Conservation (phyloP, 2,113 vertebrate genomes). For the Clupea harengus region DNA sequence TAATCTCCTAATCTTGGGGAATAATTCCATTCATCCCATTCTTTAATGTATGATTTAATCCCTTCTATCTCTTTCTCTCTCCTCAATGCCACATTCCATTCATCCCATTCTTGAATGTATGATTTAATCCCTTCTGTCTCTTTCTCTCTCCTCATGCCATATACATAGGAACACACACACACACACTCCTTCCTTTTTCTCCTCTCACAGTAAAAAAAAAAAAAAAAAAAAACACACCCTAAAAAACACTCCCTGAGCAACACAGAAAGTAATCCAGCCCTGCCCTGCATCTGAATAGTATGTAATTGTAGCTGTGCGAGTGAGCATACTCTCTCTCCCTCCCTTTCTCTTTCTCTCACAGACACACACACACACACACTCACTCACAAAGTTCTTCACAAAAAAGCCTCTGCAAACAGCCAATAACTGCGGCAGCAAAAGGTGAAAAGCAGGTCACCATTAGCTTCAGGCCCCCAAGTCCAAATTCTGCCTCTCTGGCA, state of each 20-base stretch:
- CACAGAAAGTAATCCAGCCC: neutral
- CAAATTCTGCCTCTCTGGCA: neutral
- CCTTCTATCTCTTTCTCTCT: neutral
- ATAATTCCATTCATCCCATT: neutral
- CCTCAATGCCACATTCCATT: neutral
- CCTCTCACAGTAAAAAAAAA: neutral
- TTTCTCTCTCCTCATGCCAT: neutral
- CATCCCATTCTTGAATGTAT: neutral
- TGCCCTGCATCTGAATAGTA: slow-evolving; percentile 3
- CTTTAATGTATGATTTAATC: slow-evolving; percentile 4
- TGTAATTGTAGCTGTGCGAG: neutral
- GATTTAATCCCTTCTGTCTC: neutral
- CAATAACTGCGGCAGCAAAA: neutral
- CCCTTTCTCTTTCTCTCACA: neutral
- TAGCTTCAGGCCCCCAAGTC: neutral
- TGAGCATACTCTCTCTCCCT: neutral
- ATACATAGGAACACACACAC: neutral
- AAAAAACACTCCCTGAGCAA: neutral
- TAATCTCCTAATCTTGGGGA: slow-evolving; percentile 10
- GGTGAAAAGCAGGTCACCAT: neutral
- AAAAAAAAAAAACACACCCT: neutral
- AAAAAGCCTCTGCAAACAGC: slow-evolving; percentile 3
- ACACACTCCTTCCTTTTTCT: neutral
- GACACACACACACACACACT: neutral
- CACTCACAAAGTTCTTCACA: neutral